Base-by-base conservation (phyloP, 2,888 invertebrate species). In the Apamea anceps region DNA sequence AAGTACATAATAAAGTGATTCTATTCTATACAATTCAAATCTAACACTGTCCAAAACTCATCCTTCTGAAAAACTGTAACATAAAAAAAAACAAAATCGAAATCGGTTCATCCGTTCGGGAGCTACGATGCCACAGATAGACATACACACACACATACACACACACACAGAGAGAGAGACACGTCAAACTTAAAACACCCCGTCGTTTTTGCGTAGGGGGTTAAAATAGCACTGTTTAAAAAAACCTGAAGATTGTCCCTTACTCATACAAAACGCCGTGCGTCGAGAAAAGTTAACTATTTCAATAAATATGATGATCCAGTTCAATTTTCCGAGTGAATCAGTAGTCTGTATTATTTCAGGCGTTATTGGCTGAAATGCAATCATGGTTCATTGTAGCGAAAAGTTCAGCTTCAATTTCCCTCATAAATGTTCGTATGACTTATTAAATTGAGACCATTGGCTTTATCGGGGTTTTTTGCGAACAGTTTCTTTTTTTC, bases 301-400 rank as follows among this genome's bases (percentile, higher is more conserved):
- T 70, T 68, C 68, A 54, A 73, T 72, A 70, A 77, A 84, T 77
- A 86, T 72, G 63, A 67, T 84, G 18, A 73, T 51, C 25, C 75
- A 48, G 62, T 82, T 62, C 68, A 78, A 75, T 82, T 86, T 86
- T 78, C 78, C 78, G 70, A 66, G 32, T 73, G 79, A 82, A 73
- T 82, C 82, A 77, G 72, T 75, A 25, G 51, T n/a, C 54, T 70
- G 45, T 71, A 32, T 71, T 83, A 75, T 82, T 86, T 82, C 83
- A 78, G 57, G 78, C 68, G 54, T 25, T 78, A 48, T 75, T 72
- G 67, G 32, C 54, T 85, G 42, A 72, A 72, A 60, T 82, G 72
- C 83, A 72, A 86, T 86, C 86, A 82, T 54, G 37, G 86, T 75
- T 86, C 70, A 75, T 57, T 78, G 72, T 82, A 82, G 79, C 70